Conservation (phyloP, 1,140 invertebrate genomes). For the Hermetia illucens region DNA sequence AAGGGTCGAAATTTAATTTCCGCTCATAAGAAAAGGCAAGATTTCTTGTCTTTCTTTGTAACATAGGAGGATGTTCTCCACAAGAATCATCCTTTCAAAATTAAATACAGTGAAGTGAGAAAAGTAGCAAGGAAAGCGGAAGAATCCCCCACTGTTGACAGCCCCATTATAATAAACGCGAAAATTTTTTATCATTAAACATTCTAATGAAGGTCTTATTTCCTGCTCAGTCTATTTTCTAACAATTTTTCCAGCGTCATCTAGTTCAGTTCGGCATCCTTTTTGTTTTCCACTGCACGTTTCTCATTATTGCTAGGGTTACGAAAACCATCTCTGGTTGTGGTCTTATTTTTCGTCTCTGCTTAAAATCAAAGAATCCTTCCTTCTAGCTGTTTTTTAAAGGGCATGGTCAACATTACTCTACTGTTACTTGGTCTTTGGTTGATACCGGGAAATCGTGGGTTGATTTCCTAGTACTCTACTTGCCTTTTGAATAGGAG, state of each 20-base stretch:
- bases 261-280: too few species aligned
- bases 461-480: too few species aligned
- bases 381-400: too few species aligned
- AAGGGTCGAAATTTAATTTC: not conserved
- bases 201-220: not conserved
- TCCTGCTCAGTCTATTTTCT: not conserved
- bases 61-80: not conserved
- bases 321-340: too few species aligned
- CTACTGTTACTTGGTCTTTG: too few species aligned
- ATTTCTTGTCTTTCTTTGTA: not conserved
- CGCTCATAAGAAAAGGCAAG: not conserved
- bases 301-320: too few species aligned
- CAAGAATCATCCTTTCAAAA: not conserved
- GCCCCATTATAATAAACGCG: not conserved
- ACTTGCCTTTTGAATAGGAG: too few species aligned
- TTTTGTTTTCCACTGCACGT: too few species aligned
- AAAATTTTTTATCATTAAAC: constrained; percentile 1
- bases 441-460: too few species aligned
- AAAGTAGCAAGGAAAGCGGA: not conserved
- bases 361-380: not conserved
- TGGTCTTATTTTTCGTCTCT: too few species aligned
- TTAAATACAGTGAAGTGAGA: not conserved
- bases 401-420: too few species aligned
- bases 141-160: not conserved
- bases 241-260: too few species aligned